These are phyloP conservation scores for Euplagia quadripunctaria DNA, from an alignment of 2,888 invertebrate genomes.

Conservation along the genomic window DNA sequence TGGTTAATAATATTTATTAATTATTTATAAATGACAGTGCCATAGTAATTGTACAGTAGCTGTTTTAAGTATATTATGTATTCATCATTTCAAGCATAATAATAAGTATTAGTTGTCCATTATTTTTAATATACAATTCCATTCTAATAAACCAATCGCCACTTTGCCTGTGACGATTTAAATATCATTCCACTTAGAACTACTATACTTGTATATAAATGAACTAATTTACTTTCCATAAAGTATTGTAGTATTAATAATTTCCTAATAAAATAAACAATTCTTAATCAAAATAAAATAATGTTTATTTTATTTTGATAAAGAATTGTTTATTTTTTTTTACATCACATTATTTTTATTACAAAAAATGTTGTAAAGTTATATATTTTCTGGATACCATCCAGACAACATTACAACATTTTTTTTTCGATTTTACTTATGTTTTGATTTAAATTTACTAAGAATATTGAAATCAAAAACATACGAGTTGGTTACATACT, in stretches of 20 bases:
- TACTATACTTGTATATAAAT: neutral
- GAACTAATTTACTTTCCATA: neutral
- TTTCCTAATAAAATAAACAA: neutral
- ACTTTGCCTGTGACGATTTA: neutral
- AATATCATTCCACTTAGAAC: conserved; percentile 7
- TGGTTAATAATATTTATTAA: conserved; percentile 45
- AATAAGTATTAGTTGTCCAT: conserved; percentile 30
- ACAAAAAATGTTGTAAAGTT: too few species aligned
- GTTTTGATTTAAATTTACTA: neutral
- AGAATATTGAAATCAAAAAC: neutral
- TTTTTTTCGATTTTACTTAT: neutral
- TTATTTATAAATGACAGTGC: conserved; percentile 63
- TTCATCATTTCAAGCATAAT: conserved; percentile 44
- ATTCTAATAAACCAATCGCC: neutral
- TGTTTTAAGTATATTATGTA: conserved; percentile 48
- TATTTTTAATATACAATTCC: conserved; percentile 28
- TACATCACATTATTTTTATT: too few species aligned
- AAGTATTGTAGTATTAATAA: neutral
- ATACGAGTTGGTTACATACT: neutral
- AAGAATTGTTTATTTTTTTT: too few species aligned
- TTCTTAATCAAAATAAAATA: neutral
- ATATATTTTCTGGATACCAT: too few species aligned
- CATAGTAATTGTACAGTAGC: conserved; percentile 66
- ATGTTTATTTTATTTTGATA: too few species aligned
- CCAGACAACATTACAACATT: neutral